phyloP scores from a whole-genome alignment of 1,140 invertebrate species.

The Meteorus sp. region DNA sequence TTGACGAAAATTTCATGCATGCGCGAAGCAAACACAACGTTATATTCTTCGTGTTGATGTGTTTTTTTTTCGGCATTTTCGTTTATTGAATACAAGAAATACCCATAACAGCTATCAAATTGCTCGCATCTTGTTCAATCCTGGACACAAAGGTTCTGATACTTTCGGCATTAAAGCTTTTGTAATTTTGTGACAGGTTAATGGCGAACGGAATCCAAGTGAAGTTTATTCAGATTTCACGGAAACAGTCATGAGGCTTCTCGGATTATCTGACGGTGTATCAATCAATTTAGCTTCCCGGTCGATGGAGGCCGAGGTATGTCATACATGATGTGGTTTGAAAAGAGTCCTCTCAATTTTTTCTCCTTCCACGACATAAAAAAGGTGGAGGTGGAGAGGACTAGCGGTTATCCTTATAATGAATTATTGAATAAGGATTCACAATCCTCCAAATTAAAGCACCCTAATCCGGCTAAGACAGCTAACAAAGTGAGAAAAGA shows the following conservation, averaged over 20 bases:
- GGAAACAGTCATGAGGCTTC: slow-evolving; percentile 70
- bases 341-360: too few relatives aligned
- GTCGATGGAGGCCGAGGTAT: slow-evolving; percentile 51
- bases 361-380: too few relatives aligned
- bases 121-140: too few relatives aligned
- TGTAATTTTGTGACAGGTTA: slow-evolving; percentile 63
- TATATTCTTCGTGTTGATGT: too few relatives aligned
- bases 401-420: slow-evolving; percentile 31
- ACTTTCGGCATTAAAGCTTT: too few relatives aligned
- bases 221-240: slow-evolving; percentile 83
- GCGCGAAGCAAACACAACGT: too few relatives aligned
- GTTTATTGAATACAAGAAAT: not conserved
- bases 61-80: not conserved
- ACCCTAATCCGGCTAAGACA: slow-evolving; percentile 41
- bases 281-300: slow-evolving; percentile 27
- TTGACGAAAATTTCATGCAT: too few relatives aligned
- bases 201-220: slow-evolving; percentile 78
- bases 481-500: slow-evolving; percentile 45
- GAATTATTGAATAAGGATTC: slow-evolving; percentile 17
- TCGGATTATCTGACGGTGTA: slow-evolving; percentile 65
- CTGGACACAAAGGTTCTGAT: too few relatives aligned
- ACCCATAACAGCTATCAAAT: not conserved
- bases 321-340: slow-evolving; percentile 26
- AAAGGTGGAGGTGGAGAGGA: slow-evolving; percentile 35
- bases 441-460: slow-evolving; percentile 22